Evolutionary conservation across 2,797 vertebrate genomes (phyloP).

Genomic region (Craterocephalus amniculus): DNA sequence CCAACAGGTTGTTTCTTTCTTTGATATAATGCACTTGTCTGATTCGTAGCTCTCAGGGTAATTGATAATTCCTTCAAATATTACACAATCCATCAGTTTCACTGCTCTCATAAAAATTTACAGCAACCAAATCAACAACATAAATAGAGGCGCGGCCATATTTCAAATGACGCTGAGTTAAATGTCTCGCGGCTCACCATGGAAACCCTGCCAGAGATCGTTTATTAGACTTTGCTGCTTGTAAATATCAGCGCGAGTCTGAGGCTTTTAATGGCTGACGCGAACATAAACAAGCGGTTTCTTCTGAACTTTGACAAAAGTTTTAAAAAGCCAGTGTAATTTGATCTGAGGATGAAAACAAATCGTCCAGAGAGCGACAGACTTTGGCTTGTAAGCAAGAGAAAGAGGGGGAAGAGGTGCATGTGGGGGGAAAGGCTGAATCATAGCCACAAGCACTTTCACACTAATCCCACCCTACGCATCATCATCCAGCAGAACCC

Average conservation of each 20-base stretch:
- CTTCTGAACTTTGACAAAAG: constrained; percentile 45
- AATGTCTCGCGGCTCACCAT: constrained; percentile 45
- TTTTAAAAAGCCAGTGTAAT: constrained; percentile 37
- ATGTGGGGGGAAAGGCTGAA: background rate
- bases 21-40: constrained; percentile 43
- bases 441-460: background rate
- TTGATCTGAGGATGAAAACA: constrained; percentile 39
- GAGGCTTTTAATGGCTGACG: constrained; percentile 50
- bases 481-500: constrained; percentile 2
- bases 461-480: background rate
- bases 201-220: constrained; percentile 53
- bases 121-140: constrained; percentile 56
- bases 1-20: constrained; percentile 56
- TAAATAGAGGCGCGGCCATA: constrained; percentile 53
- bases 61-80: constrained; percentile 71
- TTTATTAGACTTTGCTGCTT: constrained; percentile 62
- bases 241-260: constrained; percentile 58
- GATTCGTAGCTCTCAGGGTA: constrained; percentile 43
- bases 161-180: constrained; percentile 54
- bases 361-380: constrained; percentile 21
- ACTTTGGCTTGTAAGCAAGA: constrained; percentile 15
- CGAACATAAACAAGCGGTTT: constrained; percentile 51
- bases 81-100: constrained; percentile 72
- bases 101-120: constrained; percentile 63
- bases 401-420: background rate